phyloP scores from a whole-genome alignment of 1,140 invertebrate species.

The Melanaphis sacchari region DNA sequence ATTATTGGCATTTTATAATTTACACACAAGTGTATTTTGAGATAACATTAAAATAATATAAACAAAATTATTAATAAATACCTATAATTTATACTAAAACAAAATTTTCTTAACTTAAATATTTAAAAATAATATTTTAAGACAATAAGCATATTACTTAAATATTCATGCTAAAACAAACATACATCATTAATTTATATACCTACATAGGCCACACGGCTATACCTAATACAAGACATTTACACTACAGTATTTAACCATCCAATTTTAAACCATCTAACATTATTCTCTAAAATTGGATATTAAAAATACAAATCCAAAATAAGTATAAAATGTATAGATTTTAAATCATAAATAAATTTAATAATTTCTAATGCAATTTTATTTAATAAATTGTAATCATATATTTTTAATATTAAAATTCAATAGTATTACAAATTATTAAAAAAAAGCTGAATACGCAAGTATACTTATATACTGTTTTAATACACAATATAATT shows the following conservation, averaged over 20 bases:
- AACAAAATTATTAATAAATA: not conserved
- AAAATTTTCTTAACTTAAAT: not conserved
- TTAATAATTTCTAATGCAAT: not conserved
- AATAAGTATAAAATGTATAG: not conserved
- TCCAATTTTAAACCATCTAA: slow-evolving; percentile 46
- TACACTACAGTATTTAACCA: slow-evolving; percentile 28
- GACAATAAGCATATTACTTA: not conserved
- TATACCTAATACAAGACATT: not conserved
- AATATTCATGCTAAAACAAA: not conserved
- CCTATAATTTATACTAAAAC: not conserved
- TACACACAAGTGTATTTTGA: not conserved
- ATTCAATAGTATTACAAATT: not conserved
- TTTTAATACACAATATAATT: not conserved
- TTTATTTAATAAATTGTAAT: not conserved
- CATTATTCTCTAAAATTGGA: slow-evolving; percentile 49
- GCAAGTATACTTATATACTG: not conserved
- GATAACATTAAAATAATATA: not conserved
- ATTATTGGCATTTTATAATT: not conserved
- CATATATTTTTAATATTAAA: not conserved
- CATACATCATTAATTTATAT: not conserved
- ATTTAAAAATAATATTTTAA: not conserved
- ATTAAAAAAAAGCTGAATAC: not conserved
- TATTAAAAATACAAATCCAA: not conserved
- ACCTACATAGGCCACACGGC: not conserved
- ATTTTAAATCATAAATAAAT: not conserved